Evolutionary conservation across 2,797 vertebrate genomes (phyloP).

Genomic region (Gymnocypris eckloni): DNA sequence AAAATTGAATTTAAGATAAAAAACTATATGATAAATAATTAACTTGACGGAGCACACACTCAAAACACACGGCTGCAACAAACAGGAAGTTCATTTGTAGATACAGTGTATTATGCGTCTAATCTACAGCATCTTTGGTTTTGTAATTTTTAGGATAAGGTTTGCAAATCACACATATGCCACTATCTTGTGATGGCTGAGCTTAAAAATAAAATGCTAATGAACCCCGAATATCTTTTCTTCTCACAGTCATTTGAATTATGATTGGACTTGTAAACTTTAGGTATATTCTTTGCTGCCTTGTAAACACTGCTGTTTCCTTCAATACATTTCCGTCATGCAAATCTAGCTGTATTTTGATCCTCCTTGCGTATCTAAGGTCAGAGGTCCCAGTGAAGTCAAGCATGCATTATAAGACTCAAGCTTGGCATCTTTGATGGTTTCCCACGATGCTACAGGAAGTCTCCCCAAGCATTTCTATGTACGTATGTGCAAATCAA

Average conservation of each 20-base stretch:
- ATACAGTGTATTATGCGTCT: neutral
- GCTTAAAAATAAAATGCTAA: neutral
- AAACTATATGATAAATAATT: no score
- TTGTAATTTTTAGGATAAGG: no score
- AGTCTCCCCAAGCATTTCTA: neutral
- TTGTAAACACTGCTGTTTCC: slow-evolving; percentile 4
- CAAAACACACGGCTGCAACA: no score
- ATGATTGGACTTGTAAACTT: neutral
- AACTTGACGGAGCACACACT: no score
- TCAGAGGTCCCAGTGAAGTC: slow-evolving; percentile 5
- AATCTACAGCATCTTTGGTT: neutral
- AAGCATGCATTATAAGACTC: neutral
- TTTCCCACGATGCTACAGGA: neutral
- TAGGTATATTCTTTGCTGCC: neutral
- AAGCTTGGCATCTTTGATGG: neutral
- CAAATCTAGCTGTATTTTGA: neutral
- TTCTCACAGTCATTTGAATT: neutral
- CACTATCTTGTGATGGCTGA: no score
- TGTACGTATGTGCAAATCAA: neutral
- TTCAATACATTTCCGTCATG: neutral
- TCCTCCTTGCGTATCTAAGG: neutral
- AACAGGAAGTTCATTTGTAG: neutral
- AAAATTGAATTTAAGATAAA: no score
- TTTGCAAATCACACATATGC: no score
- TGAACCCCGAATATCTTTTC: neutral